Base-by-base conservation (phyloP, 2,888 invertebrate species). In the Tridacna gigas region DNA sequence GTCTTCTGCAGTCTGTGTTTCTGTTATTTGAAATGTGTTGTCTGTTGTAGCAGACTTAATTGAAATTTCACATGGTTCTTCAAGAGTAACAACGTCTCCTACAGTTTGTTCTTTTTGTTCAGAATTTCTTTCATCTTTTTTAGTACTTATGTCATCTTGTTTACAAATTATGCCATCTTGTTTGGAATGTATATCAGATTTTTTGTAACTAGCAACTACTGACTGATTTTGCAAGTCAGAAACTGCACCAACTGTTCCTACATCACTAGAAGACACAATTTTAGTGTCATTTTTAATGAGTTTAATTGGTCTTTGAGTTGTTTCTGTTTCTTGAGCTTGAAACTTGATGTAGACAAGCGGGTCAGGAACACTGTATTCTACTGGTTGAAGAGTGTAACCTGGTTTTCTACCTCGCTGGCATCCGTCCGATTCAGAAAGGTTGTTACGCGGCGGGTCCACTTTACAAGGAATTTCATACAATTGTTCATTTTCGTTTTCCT, bases 321-420 rank as follows among this genome's bases (percentile, higher is more conserved):
- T 22, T 22, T 63, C 63, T 22, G 4, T 13, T 1, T n/a, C 22
- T 63, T 63, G 22, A 22, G 63, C n/a, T 63, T 63, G 22, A 25
- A 25, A 63, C 13, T 63, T 63, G 63, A 63, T 26, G 26, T 63
- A 61, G n/a, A 78, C 71, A 22, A 78, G 69, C 45, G 79, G 79
- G 15, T 74, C 79, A 47, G 79, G 79, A 45, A 74, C 28, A 45
- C n/a, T 56, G 22, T 20, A 11, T n/a, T 77, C 48, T 48, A 28
- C 66, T 2, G 56, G 48, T 77, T 51, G 47, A 22, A 77, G 45
- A 18, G 66, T 66, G 12, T 65, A n/a, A 20, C 77, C 77, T 26
- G 77, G 77, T 51, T 77, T 77, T 26, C 77, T 7, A 18, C 77
- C 77, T 20, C 61, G 26, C n/a, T 22, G 15, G 63, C 37, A n/a